Percentiles rank a stretch among this genome's conserved stretches.
Evolutionary conservation across 2,113 vertebrate species (phyloP).

Genomic region (Cyanoramphus novaezelandiae): DNA sequence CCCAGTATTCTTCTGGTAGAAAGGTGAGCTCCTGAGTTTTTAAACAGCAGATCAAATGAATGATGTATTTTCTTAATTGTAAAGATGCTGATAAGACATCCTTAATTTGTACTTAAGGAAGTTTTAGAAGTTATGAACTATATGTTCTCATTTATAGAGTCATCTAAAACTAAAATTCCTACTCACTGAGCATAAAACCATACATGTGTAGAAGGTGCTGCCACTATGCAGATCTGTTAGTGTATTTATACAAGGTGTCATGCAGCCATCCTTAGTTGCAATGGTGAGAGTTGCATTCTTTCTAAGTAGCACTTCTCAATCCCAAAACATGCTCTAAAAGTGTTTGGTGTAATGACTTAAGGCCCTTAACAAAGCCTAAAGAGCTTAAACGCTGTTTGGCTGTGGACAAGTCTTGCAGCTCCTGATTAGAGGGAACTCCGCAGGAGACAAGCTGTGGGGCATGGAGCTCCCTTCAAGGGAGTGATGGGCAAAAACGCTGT

Average conservation of each 20-base stretch:
- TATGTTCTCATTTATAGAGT: background rate
- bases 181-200: background rate
- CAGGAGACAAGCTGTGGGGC: background rate
- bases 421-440: background rate
- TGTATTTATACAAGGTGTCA: background rate
- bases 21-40: background rate
- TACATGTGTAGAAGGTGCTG: background rate
- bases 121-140: background rate
- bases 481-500: fast-evolving
- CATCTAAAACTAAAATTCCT: background rate
- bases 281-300: background rate
- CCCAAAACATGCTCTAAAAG: background rate
- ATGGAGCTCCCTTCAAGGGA: background rate
- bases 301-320: background rate
- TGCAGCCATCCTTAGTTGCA: background rate
- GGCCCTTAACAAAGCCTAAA: background rate
- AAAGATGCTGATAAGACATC: background rate
- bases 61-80: background rate
- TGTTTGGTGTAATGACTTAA: background rate
- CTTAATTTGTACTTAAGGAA: background rate
- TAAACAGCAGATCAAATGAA: background rate
- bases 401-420: background rate
- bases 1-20: background rate
- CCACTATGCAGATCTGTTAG: background rate
- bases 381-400: background rate